Conservation (phyloP, 2,888 invertebrate genomes). For the Digitonthophagus gazella region DNA sequence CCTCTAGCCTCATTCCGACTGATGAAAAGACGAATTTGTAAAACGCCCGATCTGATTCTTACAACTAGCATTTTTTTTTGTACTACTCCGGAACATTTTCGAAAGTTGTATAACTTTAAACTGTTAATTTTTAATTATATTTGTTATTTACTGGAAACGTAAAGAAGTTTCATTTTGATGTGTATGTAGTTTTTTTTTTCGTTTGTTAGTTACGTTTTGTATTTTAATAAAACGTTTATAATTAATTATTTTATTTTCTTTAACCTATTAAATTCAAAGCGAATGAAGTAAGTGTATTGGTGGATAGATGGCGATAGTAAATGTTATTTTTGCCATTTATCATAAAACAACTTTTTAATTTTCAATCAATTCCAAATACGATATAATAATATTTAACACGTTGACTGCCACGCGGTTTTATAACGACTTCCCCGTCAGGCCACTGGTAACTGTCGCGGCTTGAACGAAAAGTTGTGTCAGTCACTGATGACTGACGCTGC, state of each 20-base stretch:
- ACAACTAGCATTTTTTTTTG: constrained; percentile 5
- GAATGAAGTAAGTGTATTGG: no score
- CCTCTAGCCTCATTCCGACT: neutral
- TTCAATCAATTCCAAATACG: no score
- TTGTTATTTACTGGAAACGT: constrained; percentile 20
- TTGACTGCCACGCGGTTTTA: no score
- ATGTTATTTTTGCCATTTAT: no score
- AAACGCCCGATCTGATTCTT: constrained; percentile 15
- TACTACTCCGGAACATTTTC: constrained; percentile 6
- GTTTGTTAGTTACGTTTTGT: constrained; percentile 16
- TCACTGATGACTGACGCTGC: no score
- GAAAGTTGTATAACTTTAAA: constrained; percentile 14
- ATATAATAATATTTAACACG: no score
- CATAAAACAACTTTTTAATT: no score
- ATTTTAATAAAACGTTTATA: constrained; percentile 26
- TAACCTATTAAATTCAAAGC: neutral
- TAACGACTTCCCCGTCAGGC: no score
- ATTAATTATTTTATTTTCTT: constrained; percentile 4
- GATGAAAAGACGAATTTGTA: neutral
- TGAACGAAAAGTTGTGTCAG: no score
- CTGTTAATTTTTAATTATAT: constrained; percentile 25
- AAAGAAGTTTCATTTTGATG: constrained; percentile 7
- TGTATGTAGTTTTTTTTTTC: constrained; percentile 16
- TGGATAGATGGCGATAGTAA: no score
- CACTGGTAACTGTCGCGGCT: no score